A percentile compares a stretch with the other conserved stretches of the same genome.
Conservation (phyloP, 2,797 vertebrate genomes). For the Mormyrops attenuatus region DNA sequence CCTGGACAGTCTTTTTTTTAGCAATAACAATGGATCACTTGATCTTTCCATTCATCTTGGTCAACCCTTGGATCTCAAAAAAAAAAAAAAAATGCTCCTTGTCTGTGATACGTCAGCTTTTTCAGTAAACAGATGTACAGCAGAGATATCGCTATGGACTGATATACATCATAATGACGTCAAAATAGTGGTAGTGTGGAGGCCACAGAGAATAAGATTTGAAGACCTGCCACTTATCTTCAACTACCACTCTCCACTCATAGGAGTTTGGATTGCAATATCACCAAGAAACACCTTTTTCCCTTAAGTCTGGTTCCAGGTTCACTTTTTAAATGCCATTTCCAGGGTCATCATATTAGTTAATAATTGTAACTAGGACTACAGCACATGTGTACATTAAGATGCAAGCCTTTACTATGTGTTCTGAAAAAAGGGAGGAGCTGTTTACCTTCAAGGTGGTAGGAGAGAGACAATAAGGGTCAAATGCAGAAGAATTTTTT, state of each 20-base stretch:
- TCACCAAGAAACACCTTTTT: not conserved
- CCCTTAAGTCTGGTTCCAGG: not conserved
- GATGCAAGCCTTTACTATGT: not conserved
- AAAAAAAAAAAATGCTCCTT: not conserved
- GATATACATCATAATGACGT: not conserved
- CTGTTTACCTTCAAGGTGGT: not conserved
- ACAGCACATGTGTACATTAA: not conserved
- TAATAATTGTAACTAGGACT: not conserved
- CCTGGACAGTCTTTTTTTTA: slow-evolving; percentile 15
- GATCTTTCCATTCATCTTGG: not conserved
- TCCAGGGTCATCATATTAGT: not conserved
- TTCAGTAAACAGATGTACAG: not conserved
- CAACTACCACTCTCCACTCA: not conserved
- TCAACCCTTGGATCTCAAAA: not conserved
- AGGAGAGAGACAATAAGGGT: slow-evolving; percentile 4
- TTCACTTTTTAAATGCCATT: not conserved
- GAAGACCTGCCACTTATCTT: not conserved
- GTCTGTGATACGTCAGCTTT: not conserved
- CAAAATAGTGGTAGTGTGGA: not conserved
- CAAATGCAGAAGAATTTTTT: slow-evolving; percentile 13
- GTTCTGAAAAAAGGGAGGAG: not conserved
- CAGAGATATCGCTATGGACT: not conserved
- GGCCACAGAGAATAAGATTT: not conserved
- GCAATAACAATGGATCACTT: not conserved
- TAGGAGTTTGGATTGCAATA: not conserved